These are phyloP conservation scores for Petrophora chlorosata DNA, from an alignment of 2,888 invertebrate species.

Conservation along the genomic window DNA sequence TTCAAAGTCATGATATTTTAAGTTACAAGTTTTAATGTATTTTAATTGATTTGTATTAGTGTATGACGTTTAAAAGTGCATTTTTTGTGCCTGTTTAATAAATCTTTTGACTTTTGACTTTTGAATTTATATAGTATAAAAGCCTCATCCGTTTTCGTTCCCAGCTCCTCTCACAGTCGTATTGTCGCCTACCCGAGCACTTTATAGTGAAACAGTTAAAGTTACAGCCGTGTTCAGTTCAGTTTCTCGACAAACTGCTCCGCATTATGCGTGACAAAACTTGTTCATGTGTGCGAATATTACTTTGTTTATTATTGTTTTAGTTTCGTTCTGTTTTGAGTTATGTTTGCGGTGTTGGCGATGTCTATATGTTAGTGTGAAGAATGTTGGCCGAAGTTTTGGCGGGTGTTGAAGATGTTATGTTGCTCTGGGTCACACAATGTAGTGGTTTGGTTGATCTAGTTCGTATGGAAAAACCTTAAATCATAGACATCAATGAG, in stretches of 20 bases:
- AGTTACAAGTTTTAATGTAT: no score
- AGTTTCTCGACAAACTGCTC: conserved; percentile 44
- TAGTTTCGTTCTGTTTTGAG: no score
- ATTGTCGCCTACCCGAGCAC: conserved; percentile 46
- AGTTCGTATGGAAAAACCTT: no score
- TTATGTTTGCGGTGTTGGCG: conserved; percentile 21
- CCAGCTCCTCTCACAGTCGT: conserved; percentile 32
- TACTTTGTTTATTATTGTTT: conserved; percentile 30
- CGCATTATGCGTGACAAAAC: conserved; percentile 39
- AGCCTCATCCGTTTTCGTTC: conserved; percentile 25
- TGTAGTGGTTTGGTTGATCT: no score
- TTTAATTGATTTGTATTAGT: no score
- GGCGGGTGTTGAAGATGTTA: conserved; percentile 29
- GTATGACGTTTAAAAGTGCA: no score
- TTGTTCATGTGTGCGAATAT: conserved; percentile 38
- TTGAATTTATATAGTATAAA: no score
- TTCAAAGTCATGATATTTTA: no score
- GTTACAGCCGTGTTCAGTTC: conserved; percentile 47
- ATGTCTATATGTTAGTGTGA: conserved; percentile 23
- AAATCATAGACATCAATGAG: not conserved
- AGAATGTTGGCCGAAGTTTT: conserved; percentile 7
- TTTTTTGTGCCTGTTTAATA: no score
- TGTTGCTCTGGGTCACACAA: conserved; percentile 22
- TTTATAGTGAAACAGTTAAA: conserved; percentile 56
- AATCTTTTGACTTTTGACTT: no score